Base-by-base conservation (phyloP, 2,113 vertebrate genomes). In the Carollia perspicillata region DNA sequence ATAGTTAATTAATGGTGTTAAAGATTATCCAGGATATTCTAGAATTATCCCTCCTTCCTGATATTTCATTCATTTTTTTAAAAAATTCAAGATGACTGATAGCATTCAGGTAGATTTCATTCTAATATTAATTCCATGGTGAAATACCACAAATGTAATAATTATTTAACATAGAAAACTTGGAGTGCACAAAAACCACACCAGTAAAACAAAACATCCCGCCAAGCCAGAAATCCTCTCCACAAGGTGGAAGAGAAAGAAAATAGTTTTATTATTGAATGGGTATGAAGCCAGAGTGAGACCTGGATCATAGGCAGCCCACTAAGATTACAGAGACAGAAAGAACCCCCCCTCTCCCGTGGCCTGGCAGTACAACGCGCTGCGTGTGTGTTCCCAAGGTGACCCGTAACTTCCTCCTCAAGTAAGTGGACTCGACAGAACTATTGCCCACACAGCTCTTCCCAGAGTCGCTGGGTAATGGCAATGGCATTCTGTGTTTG, bases 31-130 rank as follows among this genome's bases (percentile, higher is more conserved):
- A 80, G 55, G 68, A 49, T 96, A 84, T 86, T 75, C 55, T 11
- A 92, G 79, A 95, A 92, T 84, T 44, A 65, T 86, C 26, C 8
- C 23, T 90, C n/a, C n/a, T 88, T 94, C 28, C 44, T 77, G 60
- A 75, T 88, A 40, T 40, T 86, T 94, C 68, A 92, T 89, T 84
- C 16, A 16, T 40, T 65, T 51, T 84, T 88, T 90, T 93, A 86
- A 40, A 55, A 77, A 49, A 88, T 44, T 16, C 33, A 49, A 49
- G 84, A n/a, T 16, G 95, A 68, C 47, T 47, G 78, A 83, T 53
- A 65, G 5, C 40, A 65, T 84, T 91, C 35, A 74, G 35, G 14
- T 78, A 22, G 28, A 49, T 40, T 86, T 89, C 95, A 80, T 85
- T 88, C 47, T 95, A 47, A 53, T 91, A 42, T 84, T 75, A 63